Percentiles rank a stretch among this genome's conserved stretches.
Conservation (phyloP, 2,113 vertebrate genomes). For the Oryzias celebensis region DNA sequence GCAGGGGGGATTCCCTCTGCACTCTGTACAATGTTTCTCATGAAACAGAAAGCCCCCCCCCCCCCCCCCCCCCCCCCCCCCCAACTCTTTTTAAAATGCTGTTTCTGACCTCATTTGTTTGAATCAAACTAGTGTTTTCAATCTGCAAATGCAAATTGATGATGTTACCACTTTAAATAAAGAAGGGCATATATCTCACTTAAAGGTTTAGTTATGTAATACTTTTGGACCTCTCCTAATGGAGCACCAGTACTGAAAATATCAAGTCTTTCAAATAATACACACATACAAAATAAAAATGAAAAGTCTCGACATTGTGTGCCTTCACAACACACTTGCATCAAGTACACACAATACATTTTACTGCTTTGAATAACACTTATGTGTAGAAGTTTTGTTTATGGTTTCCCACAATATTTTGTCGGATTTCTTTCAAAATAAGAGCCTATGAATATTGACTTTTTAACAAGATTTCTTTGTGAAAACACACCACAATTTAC, state of each 20-base stretch:
- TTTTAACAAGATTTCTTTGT: conserved; percentile 38
- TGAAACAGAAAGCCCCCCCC: conserved; percentile 38
- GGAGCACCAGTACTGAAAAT: conserved; percentile 28
- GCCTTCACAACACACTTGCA: conserved; percentile 58
- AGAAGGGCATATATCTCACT: conserved; percentile 33
- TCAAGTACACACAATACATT: conserved; percentile 49
- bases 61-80: conserved; percentile 30
- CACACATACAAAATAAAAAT: conserved; percentile 28
- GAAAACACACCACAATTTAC: conserved; percentile 53
- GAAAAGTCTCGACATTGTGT: conserved; percentile 53
- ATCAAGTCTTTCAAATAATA: conserved; percentile 22
- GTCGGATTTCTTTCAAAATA: conserved; percentile 47
- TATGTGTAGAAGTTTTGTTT: conserved; percentile 41
- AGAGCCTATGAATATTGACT: conserved; percentile 32
- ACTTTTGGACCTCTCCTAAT: conserved; percentile 26
- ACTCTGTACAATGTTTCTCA: conserved; percentile 44
- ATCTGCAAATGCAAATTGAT: background rate
- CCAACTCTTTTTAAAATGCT: conserved; percentile 30
- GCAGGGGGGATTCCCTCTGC: conserved; percentile 41
- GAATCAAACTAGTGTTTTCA: conserved; percentile 10
- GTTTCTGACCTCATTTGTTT: conserved; percentile 29
- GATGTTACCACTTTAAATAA: conserved; percentile 7
- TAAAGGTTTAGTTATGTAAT: conserved; percentile 8
- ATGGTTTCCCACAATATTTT: conserved; percentile 38
- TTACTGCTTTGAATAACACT: conserved; percentile 49